Evolutionary conservation across 1,140 invertebrate species (phyloP).

Genomic region (Stenopsyche tienmushanensis): DNA sequence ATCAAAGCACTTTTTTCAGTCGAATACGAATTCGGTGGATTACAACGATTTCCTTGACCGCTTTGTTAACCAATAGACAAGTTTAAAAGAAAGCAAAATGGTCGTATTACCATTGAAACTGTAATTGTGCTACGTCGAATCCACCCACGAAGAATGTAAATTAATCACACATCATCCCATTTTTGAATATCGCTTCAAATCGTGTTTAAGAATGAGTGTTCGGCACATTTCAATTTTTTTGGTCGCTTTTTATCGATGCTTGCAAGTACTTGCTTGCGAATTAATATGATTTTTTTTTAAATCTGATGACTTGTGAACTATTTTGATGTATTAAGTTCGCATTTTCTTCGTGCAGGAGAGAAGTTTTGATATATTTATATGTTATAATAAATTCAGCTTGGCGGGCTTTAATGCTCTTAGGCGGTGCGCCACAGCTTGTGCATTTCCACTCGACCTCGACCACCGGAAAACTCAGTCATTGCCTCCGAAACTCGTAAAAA

Average conservation of each 20-base stretch:
- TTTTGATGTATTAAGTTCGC: no score
- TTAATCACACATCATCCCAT: constrained; percentile 31
- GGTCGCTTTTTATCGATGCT: not conserved
- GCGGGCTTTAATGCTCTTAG: no score
- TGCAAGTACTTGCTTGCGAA: no score
- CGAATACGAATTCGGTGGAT: no score
- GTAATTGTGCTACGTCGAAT: constrained; percentile 4
- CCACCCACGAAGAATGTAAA: constrained; percentile 19
- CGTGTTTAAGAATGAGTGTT: not conserved
- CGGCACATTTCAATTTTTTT: not conserved
- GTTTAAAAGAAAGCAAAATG: constrained; percentile 11
- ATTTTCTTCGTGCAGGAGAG: no score
- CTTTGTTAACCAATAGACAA: constrained; percentile 1
- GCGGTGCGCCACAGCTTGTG: not conserved
- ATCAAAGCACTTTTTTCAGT: no score
- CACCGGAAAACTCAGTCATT: not conserved
- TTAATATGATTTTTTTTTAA: no score
- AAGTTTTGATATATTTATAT: no score
- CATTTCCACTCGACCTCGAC: not conserved
- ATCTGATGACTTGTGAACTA: no score
- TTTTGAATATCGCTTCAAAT: constrained; percentile 13
- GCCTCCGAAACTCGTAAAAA: not conserved
- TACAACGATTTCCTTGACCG: constrained; percentile 17
- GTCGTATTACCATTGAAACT: constrained; percentile 20
- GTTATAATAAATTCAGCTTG: no score